Percentiles rank a stretch among this genome's conserved stretches.
These are phyloP conservation scores for Euleptes europaea DNA, from an alignment of 2,113 vertebrate genomes.

Conservation along the genomic window DNA sequence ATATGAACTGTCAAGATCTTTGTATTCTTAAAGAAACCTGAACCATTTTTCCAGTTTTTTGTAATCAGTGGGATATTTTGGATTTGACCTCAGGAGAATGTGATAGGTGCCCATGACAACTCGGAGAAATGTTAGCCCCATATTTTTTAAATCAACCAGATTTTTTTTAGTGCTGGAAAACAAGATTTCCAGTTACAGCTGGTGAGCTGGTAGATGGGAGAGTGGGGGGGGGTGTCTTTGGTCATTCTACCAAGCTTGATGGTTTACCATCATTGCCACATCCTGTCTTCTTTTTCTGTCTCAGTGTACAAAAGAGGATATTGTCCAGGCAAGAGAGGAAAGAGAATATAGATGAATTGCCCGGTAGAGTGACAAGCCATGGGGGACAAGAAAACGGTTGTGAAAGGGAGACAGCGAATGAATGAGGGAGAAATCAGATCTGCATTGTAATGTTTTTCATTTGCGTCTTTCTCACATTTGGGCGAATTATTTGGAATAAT, in stretches of 20 bases:
- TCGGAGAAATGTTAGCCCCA: neutral
- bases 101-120: neutral
- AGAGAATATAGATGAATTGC: neutral
- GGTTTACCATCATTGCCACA: neutral
- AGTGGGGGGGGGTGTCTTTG: neutral
- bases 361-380: neutral
- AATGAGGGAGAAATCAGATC: conserved; percentile 16
- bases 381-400: neutral
- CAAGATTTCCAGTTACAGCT: neutral
- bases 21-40: neutral
- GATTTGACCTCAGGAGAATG: neutral
- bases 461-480: neutral
- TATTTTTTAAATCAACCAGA: neutral
- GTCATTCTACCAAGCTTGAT: neutral
- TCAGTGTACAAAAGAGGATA: neutral
- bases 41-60: neutral
- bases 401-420: neutral
- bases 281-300: neutral
- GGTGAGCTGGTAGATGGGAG: no score
- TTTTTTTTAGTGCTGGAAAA: neutral
- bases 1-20: neutral
- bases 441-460: neutral
- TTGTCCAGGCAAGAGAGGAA: neutral
- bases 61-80: neutral
- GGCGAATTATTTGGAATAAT: neutral